Base-by-base conservation (phyloP, 2,888 invertebrate species). In the Lacanobia wlatinum region DNA sequence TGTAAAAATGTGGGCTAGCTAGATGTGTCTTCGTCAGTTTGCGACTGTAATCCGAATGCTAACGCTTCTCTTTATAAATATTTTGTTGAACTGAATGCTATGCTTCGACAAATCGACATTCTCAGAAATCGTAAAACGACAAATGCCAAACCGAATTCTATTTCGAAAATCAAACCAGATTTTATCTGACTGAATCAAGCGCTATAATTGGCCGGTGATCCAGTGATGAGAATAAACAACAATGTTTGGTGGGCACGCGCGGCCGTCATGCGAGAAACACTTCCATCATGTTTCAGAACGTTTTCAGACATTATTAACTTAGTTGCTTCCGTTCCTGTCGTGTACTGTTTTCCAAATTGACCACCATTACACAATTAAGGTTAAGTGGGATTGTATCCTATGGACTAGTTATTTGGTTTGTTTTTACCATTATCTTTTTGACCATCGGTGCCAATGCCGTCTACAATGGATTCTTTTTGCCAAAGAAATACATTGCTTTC, bases 261-360 rank as follows among this genome's bases (percentile, higher is more conserved):
- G 72, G 23, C 60, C 82, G 84, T 80, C 92, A 92, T 92, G 92
- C 92, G 76, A 92, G 80, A 90, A 89, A 88, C 90, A 80, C 76
- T 85, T 92, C 92, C 88, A 90, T 92, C 92, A 92, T 88, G 82
- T 84, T 87, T 87, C 74, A 85, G 89, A 87, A 92, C 87, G 78
- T 84, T 87, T 87, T 76, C 73, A 86, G 88, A 88, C 89, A 85
- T 90, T 89, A 89, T 90, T 89, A 90, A 88, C 89, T 87, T 89
- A 83, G 76, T 87, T 76, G 86, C 87, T 87, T 89, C 90, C 89
- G 89, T 79, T 85, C 83, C 73, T 83, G 77, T 83, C 83, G 84
- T 84, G 86, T 73, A 76, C 59, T 84, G 76, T 83, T 70, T 72
- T 86, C 76, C 77, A 87, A 89, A 87, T 84, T 84, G 85, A 84